A percentile compares a stretch with the other conserved stretches of the same genome.
phyloP scores from a whole-genome alignment of 2,888 invertebrate species.

The Flexamia atlantica region DNA sequence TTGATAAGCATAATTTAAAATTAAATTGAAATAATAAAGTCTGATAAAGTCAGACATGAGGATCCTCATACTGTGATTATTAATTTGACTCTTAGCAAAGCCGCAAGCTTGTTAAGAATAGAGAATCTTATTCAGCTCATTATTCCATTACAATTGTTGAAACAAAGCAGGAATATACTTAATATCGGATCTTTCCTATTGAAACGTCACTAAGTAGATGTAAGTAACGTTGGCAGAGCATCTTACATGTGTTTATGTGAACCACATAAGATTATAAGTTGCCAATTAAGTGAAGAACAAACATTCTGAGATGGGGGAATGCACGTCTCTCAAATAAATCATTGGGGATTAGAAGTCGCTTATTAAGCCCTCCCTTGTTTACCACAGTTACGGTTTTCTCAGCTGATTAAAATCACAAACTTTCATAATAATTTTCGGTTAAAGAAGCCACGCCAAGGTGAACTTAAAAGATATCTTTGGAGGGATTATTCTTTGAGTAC shows the following conservation, averaged over 20 bases:
- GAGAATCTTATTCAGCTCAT: slow-evolving; percentile 11
- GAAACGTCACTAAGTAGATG: slow-evolving; percentile 49
- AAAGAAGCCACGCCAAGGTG: slow-evolving; percentile 47
- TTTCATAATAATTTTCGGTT: slow-evolving; percentile 46
- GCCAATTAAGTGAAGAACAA: slow-evolving; percentile 63
- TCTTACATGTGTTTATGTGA: slow-evolving; percentile 63
- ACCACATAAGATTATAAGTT: slow-evolving; percentile 65
- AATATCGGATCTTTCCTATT: slow-evolving; percentile 11
- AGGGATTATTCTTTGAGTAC: slow-evolving; percentile 45
- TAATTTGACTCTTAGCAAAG: slow-evolving; percentile 26
- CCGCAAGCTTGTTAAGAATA: slow-evolving; percentile 30
- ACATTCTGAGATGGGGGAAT: slow-evolving; percentile 12
- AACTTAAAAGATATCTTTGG: slow-evolving; percentile 28
- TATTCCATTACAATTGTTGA: slow-evolving; percentile 34
- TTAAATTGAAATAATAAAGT: no score
- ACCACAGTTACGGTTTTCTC: slow-evolving; percentile 40
- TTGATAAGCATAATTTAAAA: no score
- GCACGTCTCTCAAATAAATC: slow-evolving; percentile 52
- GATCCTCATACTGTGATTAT: neutral
- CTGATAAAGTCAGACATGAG: neutral
- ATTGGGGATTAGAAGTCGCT: slow-evolving; percentile 35
- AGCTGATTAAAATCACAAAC: slow-evolving; percentile 47
- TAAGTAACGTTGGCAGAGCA: slow-evolving; percentile 30
- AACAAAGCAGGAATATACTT: slow-evolving; percentile 28
- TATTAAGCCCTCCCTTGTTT: slow-evolving; percentile 52